phyloP scores from a whole-genome alignment of 2,797 vertebrate species.

The Crenichthys baileyi region DNA sequence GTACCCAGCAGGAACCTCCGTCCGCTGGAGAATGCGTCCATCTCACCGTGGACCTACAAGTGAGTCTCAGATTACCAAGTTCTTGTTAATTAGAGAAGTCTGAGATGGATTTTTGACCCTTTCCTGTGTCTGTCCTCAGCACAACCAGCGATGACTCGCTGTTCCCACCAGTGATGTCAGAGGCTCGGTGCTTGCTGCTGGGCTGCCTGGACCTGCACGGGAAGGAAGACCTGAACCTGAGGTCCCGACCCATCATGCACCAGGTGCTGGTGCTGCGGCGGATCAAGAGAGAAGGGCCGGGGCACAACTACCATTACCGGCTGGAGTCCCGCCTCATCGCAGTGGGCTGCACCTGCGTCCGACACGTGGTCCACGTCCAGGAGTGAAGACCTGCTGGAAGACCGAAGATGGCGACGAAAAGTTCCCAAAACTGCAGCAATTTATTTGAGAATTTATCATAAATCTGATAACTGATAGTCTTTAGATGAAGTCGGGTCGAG shows the following conservation, averaged over 20 bases:
- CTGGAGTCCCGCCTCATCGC: slow-evolving; percentile 73
- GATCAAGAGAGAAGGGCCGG: slow-evolving; percentile 19
- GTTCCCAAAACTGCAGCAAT: background rate
- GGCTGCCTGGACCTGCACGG: slow-evolving; percentile 70
- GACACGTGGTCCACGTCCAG: slow-evolving; percentile 51
- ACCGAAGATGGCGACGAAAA: background rate
- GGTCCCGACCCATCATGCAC: slow-evolving; percentile 75
- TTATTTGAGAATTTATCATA: background rate
- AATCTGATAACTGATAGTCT: too few species aligned
- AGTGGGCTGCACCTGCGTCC: slow-evolving; percentile 84
- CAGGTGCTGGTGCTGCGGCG: slow-evolving; percentile 76
- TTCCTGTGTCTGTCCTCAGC: slow-evolving; percentile 50
- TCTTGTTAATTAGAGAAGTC: background rate
- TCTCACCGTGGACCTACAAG: slow-evolving; percentile 82
- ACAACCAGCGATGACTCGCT: slow-evolving; percentile 41
- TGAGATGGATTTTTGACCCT: background rate
- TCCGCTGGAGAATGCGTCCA: slow-evolving; percentile 69
- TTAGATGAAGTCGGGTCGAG: too few species aligned
- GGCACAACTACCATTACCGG: slow-evolving; percentile 55
- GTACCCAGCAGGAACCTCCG: background rate
- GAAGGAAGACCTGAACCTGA: slow-evolving; percentile 61
- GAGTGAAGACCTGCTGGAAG: slow-evolving; percentile 16
- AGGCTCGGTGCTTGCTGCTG: slow-evolving; percentile 69
- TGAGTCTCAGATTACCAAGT: slow-evolving; percentile 25
- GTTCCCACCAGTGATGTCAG: slow-evolving; percentile 46